A percentile compares a stretch with the other conserved stretches of the same genome.
Conservation (phyloP, 2,113 vertebrate genomes). For the Alosa alosa region DNA sequence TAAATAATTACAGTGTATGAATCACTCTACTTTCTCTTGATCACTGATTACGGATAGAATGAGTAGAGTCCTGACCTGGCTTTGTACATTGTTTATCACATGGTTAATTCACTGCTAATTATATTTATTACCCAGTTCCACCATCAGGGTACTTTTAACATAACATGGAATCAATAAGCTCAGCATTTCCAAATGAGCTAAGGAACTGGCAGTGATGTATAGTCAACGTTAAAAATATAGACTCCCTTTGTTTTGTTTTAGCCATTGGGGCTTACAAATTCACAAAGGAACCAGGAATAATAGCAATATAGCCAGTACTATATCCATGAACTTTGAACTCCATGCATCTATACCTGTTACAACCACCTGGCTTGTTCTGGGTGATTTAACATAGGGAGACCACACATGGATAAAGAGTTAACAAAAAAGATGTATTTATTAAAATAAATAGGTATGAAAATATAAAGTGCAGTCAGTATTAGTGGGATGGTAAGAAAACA, state of each 20-base stretch:
- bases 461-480: too few relatives aligned
- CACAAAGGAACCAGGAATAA: background rate
- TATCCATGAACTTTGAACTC: background rate
- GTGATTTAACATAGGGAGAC: too few relatives aligned
- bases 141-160: background rate
- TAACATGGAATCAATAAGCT: background rate
- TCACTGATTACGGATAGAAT: background rate
- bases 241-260: background rate
- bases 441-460: too few relatives aligned
- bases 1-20: background rate
- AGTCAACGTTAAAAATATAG: background rate
- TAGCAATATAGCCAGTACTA: background rate
- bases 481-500: too few relatives aligned
- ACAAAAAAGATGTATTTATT: too few relatives aligned
- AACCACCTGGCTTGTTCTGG: too few relatives aligned
- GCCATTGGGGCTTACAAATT: background rate
- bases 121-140: background rate
- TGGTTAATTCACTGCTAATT: background rate
- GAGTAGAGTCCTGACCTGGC: background rate
- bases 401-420: too few relatives aligned
- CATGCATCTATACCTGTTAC: too few relatives aligned
- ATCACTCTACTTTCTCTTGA: background rate
- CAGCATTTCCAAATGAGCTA: background rate
- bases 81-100: background rate
- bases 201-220: background rate